phyloP scores from a whole-genome alignment of 2,113 vertebrate genomes.

The Callionymus lyra region DNA sequence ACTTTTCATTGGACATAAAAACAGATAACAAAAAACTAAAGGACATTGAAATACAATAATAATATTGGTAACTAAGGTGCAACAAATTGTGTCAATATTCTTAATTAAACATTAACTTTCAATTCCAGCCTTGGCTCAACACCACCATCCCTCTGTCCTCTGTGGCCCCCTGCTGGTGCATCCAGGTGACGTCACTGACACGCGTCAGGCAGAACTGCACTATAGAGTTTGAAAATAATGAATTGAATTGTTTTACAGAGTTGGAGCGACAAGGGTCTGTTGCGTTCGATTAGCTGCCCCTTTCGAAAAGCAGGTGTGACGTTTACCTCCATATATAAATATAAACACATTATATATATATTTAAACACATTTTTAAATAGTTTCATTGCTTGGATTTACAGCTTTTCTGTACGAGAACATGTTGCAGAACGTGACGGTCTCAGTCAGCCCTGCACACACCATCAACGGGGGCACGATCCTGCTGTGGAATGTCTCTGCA shows the following conservation, averaged over 20 bases:
- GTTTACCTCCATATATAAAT: neutral
- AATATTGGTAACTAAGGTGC: neutral
- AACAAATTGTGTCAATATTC: neutral
- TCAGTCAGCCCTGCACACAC: slow-evolving; percentile 29
- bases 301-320: slow-evolving; percentile 31
- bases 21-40: neutral
- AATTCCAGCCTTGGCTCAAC: slow-evolving; percentile 25
- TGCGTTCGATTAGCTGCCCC: slow-evolving; percentile 43
- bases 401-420: slow-evolving; percentile 34
- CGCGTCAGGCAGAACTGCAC: neutral
- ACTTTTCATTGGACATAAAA: neutral
- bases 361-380: too few species aligned
- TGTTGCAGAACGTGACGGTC: slow-evolving; percentile 43
- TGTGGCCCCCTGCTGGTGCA: slow-evolving; percentile 59
- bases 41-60: neutral
- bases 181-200: slow-evolving; percentile 51
- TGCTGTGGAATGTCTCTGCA: slow-evolving; percentile 60
- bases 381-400: neutral
- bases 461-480: slow-evolving; percentile 2
- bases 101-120: neutral
- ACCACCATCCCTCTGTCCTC: slow-evolving; percentile 41
- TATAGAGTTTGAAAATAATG: neutral
- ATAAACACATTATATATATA: too few species aligned
- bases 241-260: slow-evolving; percentile 6
- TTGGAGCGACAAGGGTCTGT: neutral